Percentiles rank a stretch among this genome's conserved stretches.
Evolutionary conservation across 2,113 vertebrate genomes (phyloP).

Genomic region (Panthera leo): DNA sequence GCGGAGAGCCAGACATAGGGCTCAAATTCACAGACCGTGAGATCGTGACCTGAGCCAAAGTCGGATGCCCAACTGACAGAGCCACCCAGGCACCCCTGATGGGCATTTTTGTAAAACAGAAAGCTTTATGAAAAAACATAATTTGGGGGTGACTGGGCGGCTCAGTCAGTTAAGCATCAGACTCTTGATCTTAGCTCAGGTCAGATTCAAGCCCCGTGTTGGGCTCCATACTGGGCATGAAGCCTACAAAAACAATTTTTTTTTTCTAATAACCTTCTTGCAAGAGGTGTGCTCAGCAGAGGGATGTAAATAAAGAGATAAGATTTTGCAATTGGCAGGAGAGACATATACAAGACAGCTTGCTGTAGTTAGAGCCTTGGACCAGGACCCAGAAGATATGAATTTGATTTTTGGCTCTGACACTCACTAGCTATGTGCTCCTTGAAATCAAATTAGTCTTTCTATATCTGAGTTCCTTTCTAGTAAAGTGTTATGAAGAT

Average conservation of each 20-base stretch:
- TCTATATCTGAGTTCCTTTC: neutral
- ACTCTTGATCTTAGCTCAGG: neutral
- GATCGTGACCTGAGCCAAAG: too few species aligned
- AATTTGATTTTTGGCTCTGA: neutral
- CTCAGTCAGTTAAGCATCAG: neutral
- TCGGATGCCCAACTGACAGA: too few species aligned
- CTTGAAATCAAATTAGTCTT: neutral
- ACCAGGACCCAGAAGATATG: neutral
- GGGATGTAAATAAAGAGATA: neutral
- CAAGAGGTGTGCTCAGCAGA: neutral
- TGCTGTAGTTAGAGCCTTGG: neutral
- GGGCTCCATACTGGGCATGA: too few species aligned
- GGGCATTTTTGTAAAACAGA: neutral
- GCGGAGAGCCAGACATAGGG: too few species aligned
- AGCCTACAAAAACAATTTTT: neutral
- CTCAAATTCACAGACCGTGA: too few species aligned
- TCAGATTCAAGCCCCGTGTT: too few species aligned
- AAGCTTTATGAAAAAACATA: neutral
- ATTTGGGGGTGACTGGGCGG: neutral
- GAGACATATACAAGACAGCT: neutral
- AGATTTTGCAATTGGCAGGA: neutral
- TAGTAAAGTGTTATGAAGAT: neutral
- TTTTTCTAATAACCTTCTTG: neutral
- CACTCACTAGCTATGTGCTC: neutral
- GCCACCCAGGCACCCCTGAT: too few species aligned